Base-by-base conservation (phyloP, 1,140 invertebrate species). In the Dermatophagoides farinae region DNA sequence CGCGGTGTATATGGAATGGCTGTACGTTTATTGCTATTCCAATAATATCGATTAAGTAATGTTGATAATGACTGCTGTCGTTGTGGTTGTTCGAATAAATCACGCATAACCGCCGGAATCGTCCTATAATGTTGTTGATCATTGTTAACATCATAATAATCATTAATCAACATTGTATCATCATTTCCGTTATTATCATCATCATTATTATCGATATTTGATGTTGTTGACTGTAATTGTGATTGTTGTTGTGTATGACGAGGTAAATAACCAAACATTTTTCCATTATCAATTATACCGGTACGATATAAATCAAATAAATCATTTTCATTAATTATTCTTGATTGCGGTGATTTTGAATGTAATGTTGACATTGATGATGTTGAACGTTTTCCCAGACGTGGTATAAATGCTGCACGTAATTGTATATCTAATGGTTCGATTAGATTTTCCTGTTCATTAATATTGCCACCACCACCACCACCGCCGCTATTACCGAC, bases 1-100 rank as follows among this genome's bases (percentile, higher is more conserved):
- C 64, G 63, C 20, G 64, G 64, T 18, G 64, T 64, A 53, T 65
- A 64, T 14, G 64, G 40, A 9, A 60, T 47, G 11, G 62, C 63
- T 41, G 37, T 64, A 65, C 46, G 40, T 43, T n/a, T 44, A 25
- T 18, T 55, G 6, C 38, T 39, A 1, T 4, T 4, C 6, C 11
- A 52, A 38, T 41, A 4, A 31, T 20, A 5, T n/a, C 16, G 31
- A 31, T 31, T 31, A 2, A 31, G 8, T 31, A 55, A 20, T 18
- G 25, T n/a, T n/a, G 53, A 39, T n/a, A 12, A 25, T 55, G 4
- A 23, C 23, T 38, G 25, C 14, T 31, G 50, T 39, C 16, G 50
- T 39, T 52, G 50, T 39, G 4, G 50, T 43, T 43, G 50, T 16
- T n/a, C 49, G 23, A 8, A 8, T 54, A 18, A 18, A 16, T 49